Evolutionary conservation across 2,888 invertebrate species (phyloP).

Genomic region (Yponomeuta plumbellus): DNA sequence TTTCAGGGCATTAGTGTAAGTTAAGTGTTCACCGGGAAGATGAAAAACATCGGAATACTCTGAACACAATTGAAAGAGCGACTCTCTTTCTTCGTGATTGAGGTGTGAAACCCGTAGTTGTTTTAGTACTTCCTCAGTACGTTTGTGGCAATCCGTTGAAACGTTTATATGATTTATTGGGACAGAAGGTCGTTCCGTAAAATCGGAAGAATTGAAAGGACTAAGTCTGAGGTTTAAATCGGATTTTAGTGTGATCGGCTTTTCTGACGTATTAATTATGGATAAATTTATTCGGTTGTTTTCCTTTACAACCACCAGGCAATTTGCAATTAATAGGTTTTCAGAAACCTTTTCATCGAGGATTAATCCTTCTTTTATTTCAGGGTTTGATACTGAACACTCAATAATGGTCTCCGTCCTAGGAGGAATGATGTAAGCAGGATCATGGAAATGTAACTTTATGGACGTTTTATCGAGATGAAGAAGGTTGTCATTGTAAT

Average conservation of each 20-base stretch:
- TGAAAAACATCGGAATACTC: constrained; percentile 14
- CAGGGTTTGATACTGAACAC: background rate
- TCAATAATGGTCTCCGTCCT: constrained; percentile 7
- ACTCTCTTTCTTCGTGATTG: constrained; percentile 5
- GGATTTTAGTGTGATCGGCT: background rate
- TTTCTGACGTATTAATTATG: background rate
- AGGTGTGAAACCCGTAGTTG: background rate
- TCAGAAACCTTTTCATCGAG: background rate
- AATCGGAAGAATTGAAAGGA: background rate
- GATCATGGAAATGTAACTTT: constrained; percentile 2
- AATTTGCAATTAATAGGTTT: background rate
- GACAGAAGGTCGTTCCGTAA: background rate
- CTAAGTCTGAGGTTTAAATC: background rate
- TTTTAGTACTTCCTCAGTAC: constrained; percentile 2
- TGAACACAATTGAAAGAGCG: background rate
- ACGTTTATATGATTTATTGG: background rate
- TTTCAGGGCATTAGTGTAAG: constrained; percentile 4
- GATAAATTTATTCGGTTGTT: constrained; percentile 9
- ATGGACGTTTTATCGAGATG: background rate
- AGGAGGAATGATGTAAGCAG: background rate
- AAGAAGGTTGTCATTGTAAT: background rate
- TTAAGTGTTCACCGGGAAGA: background rate
- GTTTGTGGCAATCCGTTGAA: background rate
- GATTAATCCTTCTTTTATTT: background rate
- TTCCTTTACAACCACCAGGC: background rate